Percentiles rank a stretch among this genome's conserved stretches.
These are phyloP conservation scores for Hirundo rustica DNA, from an alignment of 2,797 vertebrate species.

Conservation along the genomic window DNA sequence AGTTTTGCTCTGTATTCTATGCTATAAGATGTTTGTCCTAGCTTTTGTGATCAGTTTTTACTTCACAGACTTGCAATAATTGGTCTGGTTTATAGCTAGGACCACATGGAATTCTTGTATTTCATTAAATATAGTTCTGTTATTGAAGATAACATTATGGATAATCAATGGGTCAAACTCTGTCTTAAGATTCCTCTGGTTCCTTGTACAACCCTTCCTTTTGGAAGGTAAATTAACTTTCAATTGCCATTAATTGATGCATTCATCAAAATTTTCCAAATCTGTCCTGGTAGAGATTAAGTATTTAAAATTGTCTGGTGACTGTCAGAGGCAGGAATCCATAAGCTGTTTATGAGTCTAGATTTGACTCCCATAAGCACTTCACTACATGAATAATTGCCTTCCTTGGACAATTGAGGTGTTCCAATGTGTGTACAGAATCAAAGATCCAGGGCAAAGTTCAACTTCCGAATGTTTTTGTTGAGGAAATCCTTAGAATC, in stretches of 20 bases:
- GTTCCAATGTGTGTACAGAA: neutral
- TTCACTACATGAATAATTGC: neutral
- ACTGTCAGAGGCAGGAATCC: neutral
- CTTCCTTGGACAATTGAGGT: neutral
- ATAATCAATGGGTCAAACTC: neutral
- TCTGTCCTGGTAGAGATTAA: neutral
- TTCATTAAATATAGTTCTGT: neutral
- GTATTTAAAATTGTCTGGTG: neutral
- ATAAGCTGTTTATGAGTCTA: neutral
- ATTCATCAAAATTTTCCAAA: neutral
- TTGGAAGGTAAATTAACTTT: neutral
- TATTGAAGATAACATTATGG: neutral
- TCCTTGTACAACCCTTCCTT: neutral
- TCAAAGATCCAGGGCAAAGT: neutral
- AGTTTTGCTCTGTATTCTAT: neutral
- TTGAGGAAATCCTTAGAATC: neutral
- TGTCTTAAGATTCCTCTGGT: neutral
- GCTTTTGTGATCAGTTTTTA: neutral
- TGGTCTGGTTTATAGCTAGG: neutral
- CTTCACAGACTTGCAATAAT: neutral
- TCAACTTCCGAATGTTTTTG: neutral
- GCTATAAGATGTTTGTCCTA: neutral
- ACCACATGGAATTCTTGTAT: neutral
- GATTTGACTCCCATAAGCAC: neutral
- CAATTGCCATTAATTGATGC: neutral